A percentile compares a stretch with the other conserved stretches of the same genome.
Conservation (phyloP, 2,797 vertebrate genomes). For the Sarcoramphus papa region DNA sequence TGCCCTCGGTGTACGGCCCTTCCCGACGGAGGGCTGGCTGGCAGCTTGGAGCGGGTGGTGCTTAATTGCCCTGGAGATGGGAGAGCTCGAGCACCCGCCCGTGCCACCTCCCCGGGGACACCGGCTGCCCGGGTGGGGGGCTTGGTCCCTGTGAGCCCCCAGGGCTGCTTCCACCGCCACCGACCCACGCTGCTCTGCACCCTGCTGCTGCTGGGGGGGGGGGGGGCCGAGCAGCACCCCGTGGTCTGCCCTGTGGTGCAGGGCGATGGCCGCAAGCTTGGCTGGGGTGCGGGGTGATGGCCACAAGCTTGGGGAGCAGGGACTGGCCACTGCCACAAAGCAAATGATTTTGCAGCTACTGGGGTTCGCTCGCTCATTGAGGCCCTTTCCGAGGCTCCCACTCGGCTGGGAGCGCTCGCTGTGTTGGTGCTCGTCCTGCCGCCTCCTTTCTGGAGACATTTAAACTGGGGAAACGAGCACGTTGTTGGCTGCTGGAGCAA, state of each 20-base stretch:
- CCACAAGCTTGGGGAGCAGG: not conserved
- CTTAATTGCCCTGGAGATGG: not conserved
- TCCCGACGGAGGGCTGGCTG: not conserved
- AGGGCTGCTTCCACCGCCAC: not conserved
- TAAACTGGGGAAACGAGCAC: not conserved
- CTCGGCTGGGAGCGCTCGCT: not conserved
- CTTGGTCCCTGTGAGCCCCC: not conserved
- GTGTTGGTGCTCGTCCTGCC: not conserved
- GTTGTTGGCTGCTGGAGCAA: constrained; percentile 14
- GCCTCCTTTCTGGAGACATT: not conserved
- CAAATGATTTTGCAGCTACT: fast-evolving
- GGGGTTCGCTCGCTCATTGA: not conserved
- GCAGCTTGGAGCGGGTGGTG: not conserved
- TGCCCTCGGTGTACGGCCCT: not conserved
- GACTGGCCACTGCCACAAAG: fast-evolving
- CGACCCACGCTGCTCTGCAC: not conserved
- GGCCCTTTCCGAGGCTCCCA: not conserved
- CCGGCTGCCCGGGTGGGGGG: no score
- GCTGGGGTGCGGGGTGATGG: not conserved
- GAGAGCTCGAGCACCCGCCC: not conserved
- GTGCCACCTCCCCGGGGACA: not conserved
- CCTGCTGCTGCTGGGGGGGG: not conserved
- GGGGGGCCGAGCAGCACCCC: no score
- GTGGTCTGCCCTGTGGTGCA: not conserved
- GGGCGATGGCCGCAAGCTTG: fast-evolving